These are phyloP conservation scores for Trileptium ribeirensis DNA, from an alignment of 2,888 invertebrate genomes.

Conservation along the genomic window DNA sequence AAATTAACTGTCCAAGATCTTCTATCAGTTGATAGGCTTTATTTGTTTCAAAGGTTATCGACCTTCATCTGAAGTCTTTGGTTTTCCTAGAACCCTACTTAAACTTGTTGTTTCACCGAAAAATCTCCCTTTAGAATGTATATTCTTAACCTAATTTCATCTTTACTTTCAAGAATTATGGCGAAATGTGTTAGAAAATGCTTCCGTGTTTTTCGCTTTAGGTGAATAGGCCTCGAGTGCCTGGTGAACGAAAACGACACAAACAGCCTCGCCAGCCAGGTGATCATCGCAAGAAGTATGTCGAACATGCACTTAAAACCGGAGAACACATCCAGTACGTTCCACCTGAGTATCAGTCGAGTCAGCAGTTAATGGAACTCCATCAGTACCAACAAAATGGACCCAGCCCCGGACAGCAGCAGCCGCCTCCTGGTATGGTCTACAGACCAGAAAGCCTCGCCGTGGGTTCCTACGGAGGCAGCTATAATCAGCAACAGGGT, in stretches of 20 bases:
- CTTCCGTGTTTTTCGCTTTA: conserved; percentile 1
- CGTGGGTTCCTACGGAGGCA: neutral
- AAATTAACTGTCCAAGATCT: too few species aligned
- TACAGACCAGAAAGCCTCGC: conserved; percentile 15
- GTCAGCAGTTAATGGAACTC: neutral
- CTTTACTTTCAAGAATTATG: too few species aligned
- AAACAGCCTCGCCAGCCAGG: conserved; percentile 15
- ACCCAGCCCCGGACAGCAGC: too few species aligned
- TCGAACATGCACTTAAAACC: neutral
- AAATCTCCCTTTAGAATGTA: too few species aligned
- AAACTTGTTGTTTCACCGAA: too few species aligned
- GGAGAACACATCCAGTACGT: conserved; percentile 6
- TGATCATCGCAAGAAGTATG: conserved; percentile 19
- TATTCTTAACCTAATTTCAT: too few species aligned
- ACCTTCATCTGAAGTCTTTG: too few species aligned
- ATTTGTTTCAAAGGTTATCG: too few species aligned
- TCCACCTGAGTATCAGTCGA: conserved; percentile 28
- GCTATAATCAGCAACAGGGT: neutral
- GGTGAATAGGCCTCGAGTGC: neutral
- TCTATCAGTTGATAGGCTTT: too few species aligned
- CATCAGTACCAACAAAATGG: conserved; percentile 16
- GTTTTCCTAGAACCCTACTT: too few species aligned
- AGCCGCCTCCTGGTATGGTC: conserved; percentile 6
- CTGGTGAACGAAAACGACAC: conserved; percentile 1
- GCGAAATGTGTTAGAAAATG: too few species aligned